Evolutionary conservation across 2,888 invertebrate species (phyloP).

Genomic region (Ophion ventricosus): DNA sequence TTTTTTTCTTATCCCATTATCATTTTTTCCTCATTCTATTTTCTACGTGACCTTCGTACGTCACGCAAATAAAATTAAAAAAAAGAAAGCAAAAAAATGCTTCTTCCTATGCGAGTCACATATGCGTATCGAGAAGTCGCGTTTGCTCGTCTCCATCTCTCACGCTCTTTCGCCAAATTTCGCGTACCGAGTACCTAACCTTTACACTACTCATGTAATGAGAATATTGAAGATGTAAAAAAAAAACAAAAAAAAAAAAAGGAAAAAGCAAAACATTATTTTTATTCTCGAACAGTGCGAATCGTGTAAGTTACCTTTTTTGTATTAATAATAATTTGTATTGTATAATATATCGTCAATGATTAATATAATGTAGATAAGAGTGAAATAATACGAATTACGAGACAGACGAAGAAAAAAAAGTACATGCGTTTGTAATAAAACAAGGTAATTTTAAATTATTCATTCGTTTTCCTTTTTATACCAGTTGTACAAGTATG

Average conservation of each 20-base stretch:
- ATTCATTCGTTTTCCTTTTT: constrained; percentile 67
- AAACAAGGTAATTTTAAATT: constrained; percentile 76
- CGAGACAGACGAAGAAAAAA: constrained; percentile 18
- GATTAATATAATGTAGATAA: constrained; percentile 57
- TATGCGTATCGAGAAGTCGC: constrained; percentile 38
- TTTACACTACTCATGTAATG: constrained; percentile 49
- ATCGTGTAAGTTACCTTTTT: constrained; percentile 66
- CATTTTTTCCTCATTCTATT: constrained; percentile 35
- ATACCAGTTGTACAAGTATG: no score
- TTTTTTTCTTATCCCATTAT: constrained; percentile 31
- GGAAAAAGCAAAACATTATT: no score
- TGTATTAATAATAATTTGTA: no score
- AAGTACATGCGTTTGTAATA: constrained; percentile 48
- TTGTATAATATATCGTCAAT: constrained; percentile 45
- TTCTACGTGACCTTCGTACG: constrained; percentile 45
- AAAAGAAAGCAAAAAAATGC: constrained; percentile 11
- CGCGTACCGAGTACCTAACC: constrained; percentile 65
- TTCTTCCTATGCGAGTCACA: constrained; percentile 30
- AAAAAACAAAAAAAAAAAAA: no score
- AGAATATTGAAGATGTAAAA: constrained; percentile 27
- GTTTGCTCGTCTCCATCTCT: constrained; percentile 55
- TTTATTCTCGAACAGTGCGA: constrained; percentile 63
- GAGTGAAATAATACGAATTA: constrained; percentile 46
- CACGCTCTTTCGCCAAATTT: constrained; percentile 59
- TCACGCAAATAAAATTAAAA: background rate